These are phyloP conservation scores for Zoanthus solanderi DNA, from an alignment of 92 coral and sea anemone species.

Conservation along the genomic window DNA sequence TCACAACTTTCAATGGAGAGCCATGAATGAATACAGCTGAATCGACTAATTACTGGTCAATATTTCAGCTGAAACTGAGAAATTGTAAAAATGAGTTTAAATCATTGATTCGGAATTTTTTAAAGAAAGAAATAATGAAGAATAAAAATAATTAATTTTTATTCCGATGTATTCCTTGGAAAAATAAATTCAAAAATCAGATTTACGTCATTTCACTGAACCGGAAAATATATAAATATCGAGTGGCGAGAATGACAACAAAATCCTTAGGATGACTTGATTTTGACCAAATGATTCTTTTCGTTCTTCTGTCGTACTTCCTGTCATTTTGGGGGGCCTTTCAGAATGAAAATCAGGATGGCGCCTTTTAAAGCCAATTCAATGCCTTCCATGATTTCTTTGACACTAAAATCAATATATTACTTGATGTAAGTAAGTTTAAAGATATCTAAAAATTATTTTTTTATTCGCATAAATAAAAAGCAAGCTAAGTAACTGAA, in stretches of 20 bases:
- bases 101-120: not conserved
- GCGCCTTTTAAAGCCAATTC: too few species aligned
- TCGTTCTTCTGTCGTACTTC: too few species aligned
- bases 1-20: not conserved
- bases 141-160: not conserved
- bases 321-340: too few species aligned
- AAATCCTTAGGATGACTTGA: not conserved
- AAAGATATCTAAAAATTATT: not conserved
- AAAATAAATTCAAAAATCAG: not conserved
- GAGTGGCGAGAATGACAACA: not conserved
- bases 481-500: not conserved
- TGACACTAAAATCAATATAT: not conserved
- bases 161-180: not conserved
- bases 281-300: too few species aligned
- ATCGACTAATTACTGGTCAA: not conserved
- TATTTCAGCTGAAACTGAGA: not conserved
- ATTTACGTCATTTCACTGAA: not conserved
- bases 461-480: not conserved
- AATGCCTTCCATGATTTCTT: too few species aligned
- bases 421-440: not conserved
- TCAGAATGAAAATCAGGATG: too few species aligned
- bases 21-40: constrained; percentile 4
- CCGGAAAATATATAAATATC: not conserved
- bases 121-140: not conserved
- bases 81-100: not conserved